Conservation (phyloP, 2,797 vertebrate genomes). For the Chanos chanos region DNA sequence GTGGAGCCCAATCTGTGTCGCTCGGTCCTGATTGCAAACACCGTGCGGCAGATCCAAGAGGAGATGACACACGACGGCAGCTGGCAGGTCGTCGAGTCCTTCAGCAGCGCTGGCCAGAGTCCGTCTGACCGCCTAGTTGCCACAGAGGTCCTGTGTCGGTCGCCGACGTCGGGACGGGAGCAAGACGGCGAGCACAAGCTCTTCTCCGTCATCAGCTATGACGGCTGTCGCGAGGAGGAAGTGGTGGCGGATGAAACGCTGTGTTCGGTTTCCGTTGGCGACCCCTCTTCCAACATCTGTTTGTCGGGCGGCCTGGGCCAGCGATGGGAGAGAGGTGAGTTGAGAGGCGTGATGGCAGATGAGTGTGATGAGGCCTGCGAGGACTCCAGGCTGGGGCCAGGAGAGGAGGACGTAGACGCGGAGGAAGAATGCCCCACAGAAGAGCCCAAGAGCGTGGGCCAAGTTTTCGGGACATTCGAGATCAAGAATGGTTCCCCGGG, state of each 20-base stretch:
- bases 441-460: conserved; percentile 72
- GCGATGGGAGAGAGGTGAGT: conserved; percentile 50
- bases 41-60: conserved; percentile 94
- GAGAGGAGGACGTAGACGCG: conserved; percentile 33
- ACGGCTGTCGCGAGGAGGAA: conserved; percentile 49
- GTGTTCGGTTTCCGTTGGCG: conserved; percentile 41
- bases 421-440: conserved; percentile 36
- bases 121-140: conserved; percentile 76
- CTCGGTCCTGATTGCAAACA: conserved; percentile 97
- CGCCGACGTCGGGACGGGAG: too few species aligned
- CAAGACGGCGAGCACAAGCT: conserved; percentile 54
- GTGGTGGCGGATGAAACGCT: conserved; percentile 50
- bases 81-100: conserved; percentile 79
- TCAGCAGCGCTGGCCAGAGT: conserved; percentile 48
- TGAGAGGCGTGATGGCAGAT: conserved; percentile 52
- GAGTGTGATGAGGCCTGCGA: conserved; percentile 45
- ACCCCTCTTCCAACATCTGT: conserved; percentile 44
- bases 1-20: conserved; percentile 94
- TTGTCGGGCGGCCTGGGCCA: conserved; percentile 49
- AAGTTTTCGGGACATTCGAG: conserved; percentile 80
- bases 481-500: conserved; percentile 66
- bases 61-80: conserved; percentile 95
- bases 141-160: conserved; percentile 78
- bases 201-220: conserved; percentile 50
- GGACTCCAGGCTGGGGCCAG: conserved; percentile 33